phyloP scores from a whole-genome alignment of 2,888 invertebrate genomes.

The Rapana venosa region DNA sequence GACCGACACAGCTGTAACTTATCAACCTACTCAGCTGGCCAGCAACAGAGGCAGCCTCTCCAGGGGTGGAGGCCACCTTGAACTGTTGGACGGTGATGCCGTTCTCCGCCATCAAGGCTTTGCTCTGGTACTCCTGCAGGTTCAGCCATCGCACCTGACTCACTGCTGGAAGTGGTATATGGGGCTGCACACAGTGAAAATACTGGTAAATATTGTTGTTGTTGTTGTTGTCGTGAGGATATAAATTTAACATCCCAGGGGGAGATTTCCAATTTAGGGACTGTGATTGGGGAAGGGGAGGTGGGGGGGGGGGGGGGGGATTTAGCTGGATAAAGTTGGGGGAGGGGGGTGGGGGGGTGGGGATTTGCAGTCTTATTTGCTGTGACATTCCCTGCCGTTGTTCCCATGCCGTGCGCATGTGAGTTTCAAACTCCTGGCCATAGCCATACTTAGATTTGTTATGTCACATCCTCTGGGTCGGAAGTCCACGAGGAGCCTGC shows the following conservation, averaged over 20 bases:
- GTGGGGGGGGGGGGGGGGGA: background rate
- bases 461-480: too few species aligned
- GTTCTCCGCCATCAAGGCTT: conserved; percentile 90
- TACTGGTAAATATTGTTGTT: background rate
- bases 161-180: conserved; percentile 32
- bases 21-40: conserved; percentile 61
- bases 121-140: conserved; percentile 97
- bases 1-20: too few species aligned
- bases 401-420: too few species aligned
- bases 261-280: too few species aligned
- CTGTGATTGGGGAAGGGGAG: background rate
- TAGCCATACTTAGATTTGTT: too few species aligned
- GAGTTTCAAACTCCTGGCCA: too few species aligned
- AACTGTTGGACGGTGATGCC: conserved; percentile 85
- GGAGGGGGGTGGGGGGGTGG: background rate
- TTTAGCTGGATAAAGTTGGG: background rate
- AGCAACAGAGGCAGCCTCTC: conserved; percentile 74
- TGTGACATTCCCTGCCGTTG: too few species aligned
- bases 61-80: conserved; percentile 89
- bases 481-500: too few species aligned
- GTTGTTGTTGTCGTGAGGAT: too few species aligned
- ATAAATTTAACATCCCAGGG: too few species aligned
- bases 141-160: conserved; percentile 85
- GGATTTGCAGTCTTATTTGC: background rate
- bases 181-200: conserved; percentile 47